Evolutionary conservation across 2,888 invertebrate species (phyloP), one percentile per base, ranked within the genome.

Genomic region (Drosophila neoperkinsi): DNA sequence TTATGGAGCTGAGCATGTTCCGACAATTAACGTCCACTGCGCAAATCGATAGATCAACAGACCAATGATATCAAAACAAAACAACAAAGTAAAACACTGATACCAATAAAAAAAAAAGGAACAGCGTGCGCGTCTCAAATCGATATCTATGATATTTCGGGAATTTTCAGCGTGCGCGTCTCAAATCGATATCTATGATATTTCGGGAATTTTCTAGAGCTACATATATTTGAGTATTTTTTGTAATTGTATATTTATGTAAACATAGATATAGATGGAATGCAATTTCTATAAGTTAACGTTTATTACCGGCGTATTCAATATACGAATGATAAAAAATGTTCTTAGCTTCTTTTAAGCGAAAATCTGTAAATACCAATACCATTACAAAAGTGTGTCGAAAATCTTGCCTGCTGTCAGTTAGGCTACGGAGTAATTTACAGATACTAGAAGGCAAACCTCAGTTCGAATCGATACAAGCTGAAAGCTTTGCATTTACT

Each of bases 1-100:
- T 81, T 79, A 79, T 65, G 41, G 33, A 67, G 49, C 70, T 59
- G 65, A 76, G 63, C 61, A 74, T 79, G 82, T 71, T 76, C 73
- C 61, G 64, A 69, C 65, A 77, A 65, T 71, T 71, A 75, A 68
- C 21, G 53, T 28, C 13, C 30, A 49, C 28, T 28, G 46, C 31
- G 38, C 18, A 50, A 58, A 62, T 57, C 36, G 33, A 74, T 70
- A 75, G 51, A 77, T 52, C 25, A 16, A 46, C 16, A 25, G 16
- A 46, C 16, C 70, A 62, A 70, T 52, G 41, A 59, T 62, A 62
- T 55, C 38, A 53, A 46, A 41, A 21, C 21, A 43, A 51, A 61
- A 49, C 61, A 72, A 53, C 55, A 41, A 78, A 69, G 13, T 53
- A 49, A 11, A 64, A 58, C 46, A 57, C 36, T 36, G 36, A 50